Evolutionary conservation across 2,888 invertebrate species (phyloP), one percentile per base, ranked within the genome.

Genomic region (Amaurobius ferox): DNA sequence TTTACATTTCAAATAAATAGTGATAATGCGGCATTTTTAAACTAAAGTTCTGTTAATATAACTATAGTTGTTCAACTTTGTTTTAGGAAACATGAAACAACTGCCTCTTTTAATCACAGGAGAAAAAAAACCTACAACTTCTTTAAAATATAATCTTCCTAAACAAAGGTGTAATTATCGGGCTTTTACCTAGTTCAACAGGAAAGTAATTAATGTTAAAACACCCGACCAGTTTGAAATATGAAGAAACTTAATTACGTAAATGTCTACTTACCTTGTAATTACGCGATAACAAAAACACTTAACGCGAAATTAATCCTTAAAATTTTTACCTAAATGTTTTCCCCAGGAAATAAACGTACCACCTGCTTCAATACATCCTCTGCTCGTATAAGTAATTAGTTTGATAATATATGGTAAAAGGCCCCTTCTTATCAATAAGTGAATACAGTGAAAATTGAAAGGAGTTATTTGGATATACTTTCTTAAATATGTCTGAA

Each of bases 201-300:
- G 16, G 16, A 44, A 44, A 44, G 44, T 44, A 44, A 44, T 44
- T 44, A 44, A 44, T 44, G 44, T 44, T 44, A 2, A 16, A 44
- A 11, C 16, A 7, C 2, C 44, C 2, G 16, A 16, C 44, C 44
- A 11, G 11, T 2, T 11, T 7, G 13, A 44, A 44, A 7, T 16
- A 13, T 13, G 16, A 44, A 44, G 44, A 44, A 44, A 44, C 44
- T 16, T 44, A 44, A 44, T 44, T 44, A 44, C 44, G 6, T 2
- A 44, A 44, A 44, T 16, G 44, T 16, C 6, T 44, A 44, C 44
- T 44, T 44, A 16, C 44, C 11, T 44, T 44, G 44, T 44, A 44
- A 44, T 44, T 44, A 44, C 16, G 44, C 44, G 44, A 44, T 44
- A 44, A 44, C 44, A 44, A 44, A 44, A 44, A 44, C 44, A 44